These are phyloP conservation scores for Hydropotes inermis DNA, from an alignment of 2,113 vertebrate genomes.

Conservation along the genomic window DNA sequence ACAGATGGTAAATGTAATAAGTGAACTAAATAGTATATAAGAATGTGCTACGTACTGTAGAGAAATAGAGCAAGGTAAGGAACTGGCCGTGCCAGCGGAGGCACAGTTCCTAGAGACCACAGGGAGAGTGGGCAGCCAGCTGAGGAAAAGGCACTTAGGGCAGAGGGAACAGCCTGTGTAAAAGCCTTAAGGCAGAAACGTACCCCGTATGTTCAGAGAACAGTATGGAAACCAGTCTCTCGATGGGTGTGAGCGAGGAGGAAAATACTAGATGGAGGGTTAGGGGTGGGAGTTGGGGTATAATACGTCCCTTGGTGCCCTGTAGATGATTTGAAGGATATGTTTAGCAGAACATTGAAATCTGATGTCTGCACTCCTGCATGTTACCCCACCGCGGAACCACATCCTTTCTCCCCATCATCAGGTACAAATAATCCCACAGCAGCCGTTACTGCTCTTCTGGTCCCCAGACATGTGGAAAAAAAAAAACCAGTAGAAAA, in stretches of 20 bases:
- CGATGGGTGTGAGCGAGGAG: neutral
- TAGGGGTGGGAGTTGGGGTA: rapidly evolving
- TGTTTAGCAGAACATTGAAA: neutral
- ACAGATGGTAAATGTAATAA: neutral
- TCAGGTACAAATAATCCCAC: neutral
- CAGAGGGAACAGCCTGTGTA: neutral
- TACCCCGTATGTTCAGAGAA: rapidly evolving
- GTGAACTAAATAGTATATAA: neutral
- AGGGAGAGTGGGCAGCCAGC: neutral
- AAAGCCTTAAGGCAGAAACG: neutral
- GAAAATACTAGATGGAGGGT: too few relatives aligned
- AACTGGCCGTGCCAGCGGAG: neutral
- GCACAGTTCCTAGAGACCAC: neutral
- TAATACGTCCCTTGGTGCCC: neutral
- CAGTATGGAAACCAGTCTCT: neutral
- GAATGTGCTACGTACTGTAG: neutral
- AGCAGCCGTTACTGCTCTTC: neutral
- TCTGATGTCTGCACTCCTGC: neutral
- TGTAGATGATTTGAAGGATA: neutral
- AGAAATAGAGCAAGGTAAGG: neutral
- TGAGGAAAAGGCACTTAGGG: neutral
- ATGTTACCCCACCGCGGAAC: too few relatives aligned
- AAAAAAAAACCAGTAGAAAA: neutral
- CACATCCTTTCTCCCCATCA: rapidly evolving
- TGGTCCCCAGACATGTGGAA: neutral